Evolutionary conservation across 2,888 invertebrate species (phyloP).

Genomic region (Drosophila testacea): DNA sequence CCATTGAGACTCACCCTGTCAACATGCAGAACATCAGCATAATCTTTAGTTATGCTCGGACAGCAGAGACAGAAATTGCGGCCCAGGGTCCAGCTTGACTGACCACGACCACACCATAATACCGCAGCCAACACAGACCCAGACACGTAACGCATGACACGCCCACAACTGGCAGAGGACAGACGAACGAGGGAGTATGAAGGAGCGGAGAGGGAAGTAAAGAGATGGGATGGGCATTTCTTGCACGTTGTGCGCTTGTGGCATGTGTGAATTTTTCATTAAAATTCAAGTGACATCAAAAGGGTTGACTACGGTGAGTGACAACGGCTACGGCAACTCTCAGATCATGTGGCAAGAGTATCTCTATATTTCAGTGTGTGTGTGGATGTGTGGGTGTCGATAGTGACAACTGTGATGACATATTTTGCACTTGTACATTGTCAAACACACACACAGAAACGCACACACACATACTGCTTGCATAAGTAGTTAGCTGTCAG

Average conservation of each 20-base stretch:
- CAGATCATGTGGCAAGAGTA: slow-evolving; percentile 25
- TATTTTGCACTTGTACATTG: slow-evolving; percentile 76
- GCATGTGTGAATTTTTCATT: slow-evolving; percentile 82
- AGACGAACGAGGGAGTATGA: not conserved
- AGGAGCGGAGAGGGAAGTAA: not conserved
- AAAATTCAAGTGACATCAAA: slow-evolving; percentile 83
- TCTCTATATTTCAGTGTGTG: slow-evolving; percentile 5
- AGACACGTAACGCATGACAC: slow-evolving; percentile 58
- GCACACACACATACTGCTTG: slow-evolving; percentile 28
- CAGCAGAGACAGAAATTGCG: slow-evolving; percentile 19
- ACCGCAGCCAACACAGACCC: slow-evolving; percentile 55
- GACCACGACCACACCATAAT: slow-evolving; percentile 74
- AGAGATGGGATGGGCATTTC: slow-evolving; percentile 23
- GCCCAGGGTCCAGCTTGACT: slow-evolving; percentile 57
- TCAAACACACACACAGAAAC: slow-evolving; percentile 46
- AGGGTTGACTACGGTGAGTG: slow-evolving; percentile 71
- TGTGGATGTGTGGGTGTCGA: slow-evolving; percentile 60
- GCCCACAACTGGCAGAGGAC: slow-evolving; percentile 39
- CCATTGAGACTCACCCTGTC: slow-evolving; percentile 68
- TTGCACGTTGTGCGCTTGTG: slow-evolving; percentile 75
- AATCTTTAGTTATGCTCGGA: slow-evolving; percentile 48
- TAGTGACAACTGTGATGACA: slow-evolving; percentile 83
- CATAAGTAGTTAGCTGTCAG: slow-evolving; percentile 67
- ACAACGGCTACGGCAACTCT: slow-evolving; percentile 29
- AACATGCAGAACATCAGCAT: slow-evolving; percentile 54